These are phyloP conservation scores for Graptemys geographica DNA, from an alignment of 2,797 vertebrate genomes.

Conservation along the genomic window DNA sequence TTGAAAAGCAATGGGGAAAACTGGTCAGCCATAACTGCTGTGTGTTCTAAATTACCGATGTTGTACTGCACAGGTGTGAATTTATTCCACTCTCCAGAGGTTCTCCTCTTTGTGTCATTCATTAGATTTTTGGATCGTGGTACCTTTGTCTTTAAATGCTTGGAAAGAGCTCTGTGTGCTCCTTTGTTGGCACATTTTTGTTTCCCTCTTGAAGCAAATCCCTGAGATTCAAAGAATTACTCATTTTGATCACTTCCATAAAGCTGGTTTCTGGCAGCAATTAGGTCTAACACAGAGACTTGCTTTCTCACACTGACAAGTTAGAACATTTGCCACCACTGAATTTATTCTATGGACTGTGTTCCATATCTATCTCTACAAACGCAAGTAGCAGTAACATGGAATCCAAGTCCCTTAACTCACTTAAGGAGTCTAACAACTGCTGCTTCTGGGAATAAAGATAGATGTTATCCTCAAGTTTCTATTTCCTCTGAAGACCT, in stretches of 20 bases:
- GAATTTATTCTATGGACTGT: background rate
- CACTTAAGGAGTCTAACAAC: background rate
- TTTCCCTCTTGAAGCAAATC: slow-evolving; percentile 41
- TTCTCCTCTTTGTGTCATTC: slow-evolving; percentile 45
- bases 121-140: slow-evolving; percentile 20
- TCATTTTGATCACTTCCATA: slow-evolving; percentile 55
- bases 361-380: background rate
- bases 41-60: background rate
- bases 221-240: slow-evolving; percentile 50
- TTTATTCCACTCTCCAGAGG: slow-evolving; percentile 2
- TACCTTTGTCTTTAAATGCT: slow-evolving; percentile 51
- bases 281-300: slow-evolving; percentile 22
- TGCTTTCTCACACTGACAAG: slow-evolving; percentile 56
- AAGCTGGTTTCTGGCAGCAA: slow-evolving; percentile 53
- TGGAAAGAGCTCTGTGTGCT: slow-evolving; percentile 29
- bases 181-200: slow-evolving; percentile 50
- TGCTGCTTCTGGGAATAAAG: background rate
- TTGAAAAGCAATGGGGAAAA: background rate
- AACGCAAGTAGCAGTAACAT: background rate
- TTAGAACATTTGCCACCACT: slow-evolving; percentile 18
- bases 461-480: background rate
- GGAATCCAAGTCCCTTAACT: background rate
- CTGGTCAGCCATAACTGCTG: background rate
- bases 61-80: slow-evolving; percentile 21
- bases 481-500: background rate